Conservation (phyloP, 1,140 invertebrate genomes). For the Aphaenogaster floridana region DNA sequence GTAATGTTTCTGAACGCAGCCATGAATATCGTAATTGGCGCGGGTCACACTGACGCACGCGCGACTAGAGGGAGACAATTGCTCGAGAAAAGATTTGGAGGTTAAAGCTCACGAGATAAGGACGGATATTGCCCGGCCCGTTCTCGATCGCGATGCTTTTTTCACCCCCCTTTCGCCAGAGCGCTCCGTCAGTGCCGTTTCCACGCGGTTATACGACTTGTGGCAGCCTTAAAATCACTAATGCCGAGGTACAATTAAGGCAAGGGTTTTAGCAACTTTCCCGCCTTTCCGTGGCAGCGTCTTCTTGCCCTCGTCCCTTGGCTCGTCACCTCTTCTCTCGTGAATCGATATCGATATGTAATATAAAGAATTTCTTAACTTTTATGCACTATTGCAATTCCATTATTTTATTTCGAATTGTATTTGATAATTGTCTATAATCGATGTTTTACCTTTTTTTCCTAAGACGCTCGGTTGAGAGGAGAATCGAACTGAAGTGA, state of each 20-base stretch:
- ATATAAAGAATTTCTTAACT: not conserved
- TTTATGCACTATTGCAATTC: not conserved
- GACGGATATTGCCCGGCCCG: conserved; percentile 30
- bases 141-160: conserved; percentile 56
- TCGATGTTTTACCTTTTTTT: not conserved
- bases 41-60: conserved; percentile 34
- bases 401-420: not conserved
- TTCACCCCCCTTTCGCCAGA: conserved; percentile 27
- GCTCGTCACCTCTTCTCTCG: too few relatives aligned
- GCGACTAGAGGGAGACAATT: conserved; percentile 1
- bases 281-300: not conserved
- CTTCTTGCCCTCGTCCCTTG: not conserved
- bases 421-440: not conserved
- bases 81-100: conserved; percentile 70
- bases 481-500: not conserved
- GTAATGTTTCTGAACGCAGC: too few relatives aligned
- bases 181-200: not conserved
- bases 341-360: too few relatives aligned
- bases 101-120: conserved; percentile 81
- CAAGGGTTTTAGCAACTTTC: not conserved
- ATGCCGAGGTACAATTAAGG: too few relatives aligned
- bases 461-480: not conserved
- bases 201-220: not conserved
- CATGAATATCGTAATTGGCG: not conserved
- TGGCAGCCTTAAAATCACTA: not conserved